Percentiles rank a stretch among this genome's conserved stretches.
Conservation (phyloP, 2,113 vertebrate genomes). For the Brevimyrus niger region DNA sequence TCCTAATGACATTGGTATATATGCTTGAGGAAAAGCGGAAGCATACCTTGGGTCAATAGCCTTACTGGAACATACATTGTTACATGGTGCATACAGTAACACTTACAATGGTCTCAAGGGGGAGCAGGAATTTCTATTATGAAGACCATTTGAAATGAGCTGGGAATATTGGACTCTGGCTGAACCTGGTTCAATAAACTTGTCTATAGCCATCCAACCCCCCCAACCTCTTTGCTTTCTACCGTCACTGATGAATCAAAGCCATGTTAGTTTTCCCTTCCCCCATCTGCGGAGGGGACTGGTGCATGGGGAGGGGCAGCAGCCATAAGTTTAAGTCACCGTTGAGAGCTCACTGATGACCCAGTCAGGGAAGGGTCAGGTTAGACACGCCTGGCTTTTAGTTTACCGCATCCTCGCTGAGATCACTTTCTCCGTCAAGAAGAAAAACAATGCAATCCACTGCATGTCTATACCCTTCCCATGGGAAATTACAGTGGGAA, state of each 20-base stretch:
- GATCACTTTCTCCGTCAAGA: not conserved
- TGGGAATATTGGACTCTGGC: not conserved
- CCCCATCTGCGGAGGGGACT: slow-evolving; percentile 40
- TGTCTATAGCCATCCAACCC: slow-evolving; percentile 9
- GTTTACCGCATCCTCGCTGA: not conserved
- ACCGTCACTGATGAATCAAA: slow-evolving; percentile 60
- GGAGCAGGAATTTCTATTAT: not conserved
- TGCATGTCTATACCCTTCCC: slow-evolving; percentile 16
- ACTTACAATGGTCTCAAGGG: not conserved
- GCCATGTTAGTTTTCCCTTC: slow-evolving; percentile 42
- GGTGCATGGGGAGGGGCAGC: slow-evolving; percentile 24
- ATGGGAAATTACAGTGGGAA: slow-evolving; percentile 20
- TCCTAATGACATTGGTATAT: not conserved
- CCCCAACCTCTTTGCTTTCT: slow-evolving; percentile 40
- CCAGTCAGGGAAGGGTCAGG: slow-evolving; percentile 40
- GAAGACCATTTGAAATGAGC: not conserved
- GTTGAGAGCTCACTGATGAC: slow-evolving; percentile 43
- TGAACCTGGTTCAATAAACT: not conserved
- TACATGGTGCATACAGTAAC: not conserved
- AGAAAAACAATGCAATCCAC: not conserved
- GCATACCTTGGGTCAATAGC: not conserved
- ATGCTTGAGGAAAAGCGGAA: not conserved
- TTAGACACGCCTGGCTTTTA: slow-evolving; percentile 33
- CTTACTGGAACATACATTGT: not conserved
- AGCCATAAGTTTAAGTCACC: slow-evolving; percentile 49